Percentiles rank a stretch among this genome's conserved stretches.
These are phyloP conservation scores for Sphecodes monilicornis DNA, from an alignment of 2,888 invertebrate genomes.

Conservation along the genomic window DNA sequence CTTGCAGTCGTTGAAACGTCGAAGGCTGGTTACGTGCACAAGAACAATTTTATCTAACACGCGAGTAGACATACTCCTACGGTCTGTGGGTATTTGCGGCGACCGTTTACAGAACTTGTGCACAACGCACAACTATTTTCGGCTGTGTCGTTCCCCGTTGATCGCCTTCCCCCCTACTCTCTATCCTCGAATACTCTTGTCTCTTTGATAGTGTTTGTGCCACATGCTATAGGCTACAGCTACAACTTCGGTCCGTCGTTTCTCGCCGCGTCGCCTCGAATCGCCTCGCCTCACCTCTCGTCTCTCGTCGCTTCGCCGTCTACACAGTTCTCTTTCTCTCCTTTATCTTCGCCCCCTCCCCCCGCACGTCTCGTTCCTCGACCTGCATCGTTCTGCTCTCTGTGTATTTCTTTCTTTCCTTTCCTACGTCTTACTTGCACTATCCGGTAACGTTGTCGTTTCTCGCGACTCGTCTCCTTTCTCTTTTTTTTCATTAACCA, in stretches of 20 bases:
- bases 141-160: constrained; percentile 22
- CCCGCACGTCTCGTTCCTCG: background rate
- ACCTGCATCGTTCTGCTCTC: background rate
- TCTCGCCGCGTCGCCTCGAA: constrained; percentile 4
- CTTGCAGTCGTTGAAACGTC: constrained; percentile 26
- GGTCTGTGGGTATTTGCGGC: background rate
- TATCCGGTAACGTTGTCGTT: background rate
- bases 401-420: background rate
- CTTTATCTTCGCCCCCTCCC: background rate
- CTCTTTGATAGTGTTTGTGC: constrained; percentile 23
- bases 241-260: constrained; percentile 24
- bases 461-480: background rate
- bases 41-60: constrained; percentile 10
- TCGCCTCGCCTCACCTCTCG: background rate
- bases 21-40: constrained; percentile 21
- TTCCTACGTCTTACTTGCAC: background rate
- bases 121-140: constrained; percentile 37
- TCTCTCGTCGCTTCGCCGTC: background rate
- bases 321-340: background rate
- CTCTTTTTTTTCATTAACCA: background rate
- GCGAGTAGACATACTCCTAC: constrained; percentile 9
- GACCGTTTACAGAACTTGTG: constrained; percentile 30
- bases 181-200: constrained; percentile 25
- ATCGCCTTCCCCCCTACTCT: constrained; percentile 34
- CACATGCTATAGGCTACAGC: background rate